phyloP scores from a whole-genome alignment of 1,140 invertebrate species.

The Geopemphigus sp. region DNA sequence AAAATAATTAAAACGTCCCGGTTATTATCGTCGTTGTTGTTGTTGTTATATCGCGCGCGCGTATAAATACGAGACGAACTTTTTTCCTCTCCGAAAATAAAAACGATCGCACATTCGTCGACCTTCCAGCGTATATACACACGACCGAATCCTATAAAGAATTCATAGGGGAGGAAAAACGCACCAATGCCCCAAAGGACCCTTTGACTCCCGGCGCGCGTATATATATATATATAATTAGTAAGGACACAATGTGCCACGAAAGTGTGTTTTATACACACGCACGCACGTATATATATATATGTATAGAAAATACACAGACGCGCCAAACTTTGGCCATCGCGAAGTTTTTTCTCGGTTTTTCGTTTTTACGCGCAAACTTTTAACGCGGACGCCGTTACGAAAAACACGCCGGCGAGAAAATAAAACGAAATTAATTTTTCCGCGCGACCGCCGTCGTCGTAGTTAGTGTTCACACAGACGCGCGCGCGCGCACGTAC shows the following conservation, averaged over 20 bases:
- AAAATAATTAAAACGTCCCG: slow-evolving; percentile 46
- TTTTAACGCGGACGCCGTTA: slow-evolving; percentile 20
- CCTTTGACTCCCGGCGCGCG: neutral
- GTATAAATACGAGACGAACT: neutral
- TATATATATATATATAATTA: slow-evolving; percentile 32
- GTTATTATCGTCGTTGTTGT: no score
- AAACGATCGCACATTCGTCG: neutral
- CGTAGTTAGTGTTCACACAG: no score
- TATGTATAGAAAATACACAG: no score
- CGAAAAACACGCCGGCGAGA: neutral
- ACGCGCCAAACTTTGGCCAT: slow-evolving; percentile 31
- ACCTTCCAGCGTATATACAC: no score
- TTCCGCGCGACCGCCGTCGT: neutral
- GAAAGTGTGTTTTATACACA: neutral
- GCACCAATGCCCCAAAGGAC: slow-evolving; percentile 11
- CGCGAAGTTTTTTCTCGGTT: slow-evolving; percentile 13
- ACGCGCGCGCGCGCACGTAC: no score
- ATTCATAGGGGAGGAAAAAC: slow-evolving; percentile 14
- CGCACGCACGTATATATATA: no score
- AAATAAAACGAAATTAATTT: slow-evolving; percentile 46
- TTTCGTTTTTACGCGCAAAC: slow-evolving; percentile 31
- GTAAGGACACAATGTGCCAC: neutral
- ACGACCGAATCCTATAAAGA: no score
- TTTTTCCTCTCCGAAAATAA: neutral
- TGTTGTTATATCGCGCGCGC: no score